Evolutionary conservation across 2,797 vertebrate species (phyloP), one percentile per base, ranked within the genome.

Genomic region (Pempheris klunzingeri): DNA sequence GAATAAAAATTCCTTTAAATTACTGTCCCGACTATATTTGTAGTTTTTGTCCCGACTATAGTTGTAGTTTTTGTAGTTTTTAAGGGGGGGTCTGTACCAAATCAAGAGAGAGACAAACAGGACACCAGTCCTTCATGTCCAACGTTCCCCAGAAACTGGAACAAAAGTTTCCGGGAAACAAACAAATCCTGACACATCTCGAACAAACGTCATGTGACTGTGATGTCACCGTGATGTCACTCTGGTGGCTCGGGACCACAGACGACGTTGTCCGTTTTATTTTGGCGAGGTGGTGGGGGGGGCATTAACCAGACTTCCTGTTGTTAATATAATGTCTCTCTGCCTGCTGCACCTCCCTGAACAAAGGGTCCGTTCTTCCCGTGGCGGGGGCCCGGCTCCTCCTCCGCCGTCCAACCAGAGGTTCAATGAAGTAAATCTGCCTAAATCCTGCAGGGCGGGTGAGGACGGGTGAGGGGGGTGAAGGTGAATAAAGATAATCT

Each of bases 341-440:
- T 94, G 95, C 93, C 87, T 93, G 94, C 95, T 71, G 92, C 92
- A 95, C 94, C 95, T 95, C 94, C 86, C 92, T 94, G 94, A 94
- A 97, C 95, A 96, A 97, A 97, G 95, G 94, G 92, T 93, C 95
- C 91, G 94, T 96, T 96, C 95, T 94, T 87, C 74, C 92, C 94
- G 93, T 92, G 94, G 93, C 41, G 36, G 61, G 69, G 95, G 90
- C 94, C 93, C 87, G 91, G 93, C 92, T 94, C 94, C 94, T 92
- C 82, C 92, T 74, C 91, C 92, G 95, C 94, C 94, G 94, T 96
- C 95, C 96, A 95, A 95, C 95, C 96, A 96, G 96, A 97, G 96
- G 96, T 96, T 96, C 94, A 95, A 93, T 94, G 94, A 96, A 97
- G 96, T 97, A 96, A 97, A 97, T 96, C 96, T 96, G 96, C 93